Evolutionary conservation across 2,797 vertebrate genomes (phyloP).

Genomic region (Enoplosus armatus): DNA sequence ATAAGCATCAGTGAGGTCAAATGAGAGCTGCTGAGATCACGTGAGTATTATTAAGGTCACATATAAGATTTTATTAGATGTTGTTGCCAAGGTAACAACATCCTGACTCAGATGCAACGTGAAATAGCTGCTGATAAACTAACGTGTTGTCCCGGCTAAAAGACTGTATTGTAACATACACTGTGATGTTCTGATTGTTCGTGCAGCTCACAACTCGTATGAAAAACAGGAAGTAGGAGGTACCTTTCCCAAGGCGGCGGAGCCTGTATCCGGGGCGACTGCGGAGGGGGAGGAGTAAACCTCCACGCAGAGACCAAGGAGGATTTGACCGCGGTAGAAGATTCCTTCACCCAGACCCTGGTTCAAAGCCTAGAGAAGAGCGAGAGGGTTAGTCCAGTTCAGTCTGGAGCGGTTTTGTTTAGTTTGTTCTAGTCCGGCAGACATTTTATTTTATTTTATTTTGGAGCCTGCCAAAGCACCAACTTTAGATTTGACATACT

Average conservation of each 20-base stretch:
- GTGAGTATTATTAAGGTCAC: neutral
- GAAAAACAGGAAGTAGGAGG: neutral
- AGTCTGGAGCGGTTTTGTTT: neutral
- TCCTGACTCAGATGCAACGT: neutral
- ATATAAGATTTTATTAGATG: neutral
- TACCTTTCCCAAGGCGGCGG: conserved; percentile 70
- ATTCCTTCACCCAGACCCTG: conserved; percentile 92
- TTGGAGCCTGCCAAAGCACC: neutral
- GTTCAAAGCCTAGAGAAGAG: conserved; percentile 83
- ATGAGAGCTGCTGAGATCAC: conserved; percentile 2
- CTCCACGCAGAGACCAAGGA: conserved; percentile 88
- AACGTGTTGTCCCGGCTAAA: neutral
- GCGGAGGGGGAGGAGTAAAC: conserved; percentile 85
- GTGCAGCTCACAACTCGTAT: neutral
- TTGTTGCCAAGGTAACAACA: neutral
- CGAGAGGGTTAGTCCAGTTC: neutral
- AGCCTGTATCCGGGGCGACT: conserved; percentile 67
- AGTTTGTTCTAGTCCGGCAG: neutral
- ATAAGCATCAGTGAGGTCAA: neutral
- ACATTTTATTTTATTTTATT: no score
- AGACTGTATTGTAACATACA: neutral
- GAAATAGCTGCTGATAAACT: neutral
- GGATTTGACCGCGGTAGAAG: conserved; percentile 92
- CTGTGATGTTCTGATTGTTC: neutral
- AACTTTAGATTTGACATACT: neutral